Base-by-base conservation (phyloP, 1,140 invertebrate genomes). In the Lasioglossum albipes region DNA sequence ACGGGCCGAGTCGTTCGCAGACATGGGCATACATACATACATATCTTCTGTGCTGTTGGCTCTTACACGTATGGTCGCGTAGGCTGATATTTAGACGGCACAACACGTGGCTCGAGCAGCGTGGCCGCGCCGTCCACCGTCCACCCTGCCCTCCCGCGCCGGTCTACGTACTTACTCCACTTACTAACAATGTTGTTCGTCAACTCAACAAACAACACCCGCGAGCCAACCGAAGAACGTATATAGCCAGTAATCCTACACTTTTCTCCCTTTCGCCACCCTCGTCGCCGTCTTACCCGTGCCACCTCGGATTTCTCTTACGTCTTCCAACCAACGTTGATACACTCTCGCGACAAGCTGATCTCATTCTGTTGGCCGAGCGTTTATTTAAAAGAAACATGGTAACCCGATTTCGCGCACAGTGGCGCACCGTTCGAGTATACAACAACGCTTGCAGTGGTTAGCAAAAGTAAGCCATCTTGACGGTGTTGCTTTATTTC, bases 151-250 rank as follows among this genome's bases (percentile, higher is more conserved):
- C 66, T n/a, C n/a, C n/a, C n/a, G n/a, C 42, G 36, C 42, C 52
- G 27, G 10, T 49, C 6, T 41, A 36, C 36, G 36, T 27, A 65
- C 62, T 72, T 83, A 75, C 83, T 82, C 80, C 72, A 75, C 81
- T 88, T 87, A 80, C 83, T 84, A 83, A 88, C 86, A 88, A 87
- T 88, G 86, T 88, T 79, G 83, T 77, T 65, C 69, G 77, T 31
- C 76, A 65, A 74, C 73, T 64, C 64, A 83, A 76, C 84, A 87
- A 86, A 87, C 84, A 86, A 64, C 68, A 72, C 84, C 76, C 69
- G 77, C 54, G 73, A 77, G 59, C 36, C 73, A 42, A 52, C 67
- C 68, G 41, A 45, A 49, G 45, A 59, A 73, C 78, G 84, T 76
- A 75, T 79, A 69, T 65, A 78, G 62, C 45, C 66, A 31, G 84